phyloP scores from a whole-genome alignment of 2,888 invertebrate genomes.

The Drymonia ruficornis region DNA sequence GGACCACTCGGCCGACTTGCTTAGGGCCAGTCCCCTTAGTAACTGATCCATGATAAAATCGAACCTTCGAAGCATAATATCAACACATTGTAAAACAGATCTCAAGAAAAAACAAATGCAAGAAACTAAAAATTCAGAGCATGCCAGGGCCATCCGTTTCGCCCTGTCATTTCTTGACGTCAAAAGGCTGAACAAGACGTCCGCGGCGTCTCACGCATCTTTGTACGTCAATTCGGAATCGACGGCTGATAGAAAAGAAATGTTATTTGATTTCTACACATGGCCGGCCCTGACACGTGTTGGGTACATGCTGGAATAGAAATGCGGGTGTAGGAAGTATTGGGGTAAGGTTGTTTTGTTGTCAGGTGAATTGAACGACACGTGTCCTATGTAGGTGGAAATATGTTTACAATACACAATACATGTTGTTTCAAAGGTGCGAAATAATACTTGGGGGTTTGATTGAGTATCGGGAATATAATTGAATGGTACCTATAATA shows the following conservation, averaged over 20 bases:
- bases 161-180: slow-evolving; percentile 26
- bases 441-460: no score
- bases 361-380: no score
- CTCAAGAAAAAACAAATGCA: neutral
- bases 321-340: neutral
- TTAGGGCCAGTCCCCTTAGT: no score
- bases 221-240: slow-evolving; percentile 28
- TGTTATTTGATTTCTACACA: slow-evolving; percentile 5
- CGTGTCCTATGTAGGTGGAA: no score
- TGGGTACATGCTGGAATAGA: neutral
- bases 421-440: no score
- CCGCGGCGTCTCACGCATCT: slow-evolving; percentile 12
- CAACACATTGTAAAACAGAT: no score
- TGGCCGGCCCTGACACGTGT: neutral
- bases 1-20: no score
- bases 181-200: slow-evolving; percentile 20
- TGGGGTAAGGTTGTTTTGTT: neutral
- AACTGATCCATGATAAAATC: no score
- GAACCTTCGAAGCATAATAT: no score
- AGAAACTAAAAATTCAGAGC: slow-evolving; percentile 19
- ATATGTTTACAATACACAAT: no score
- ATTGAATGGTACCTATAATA: no score
- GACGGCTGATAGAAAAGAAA: slow-evolving; percentile 15
- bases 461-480: no score
- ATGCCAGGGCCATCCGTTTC: slow-evolving; percentile 14